Conservation (phyloP, 2,797 vertebrate genomes). For the Sebastes flavidus region DNA sequence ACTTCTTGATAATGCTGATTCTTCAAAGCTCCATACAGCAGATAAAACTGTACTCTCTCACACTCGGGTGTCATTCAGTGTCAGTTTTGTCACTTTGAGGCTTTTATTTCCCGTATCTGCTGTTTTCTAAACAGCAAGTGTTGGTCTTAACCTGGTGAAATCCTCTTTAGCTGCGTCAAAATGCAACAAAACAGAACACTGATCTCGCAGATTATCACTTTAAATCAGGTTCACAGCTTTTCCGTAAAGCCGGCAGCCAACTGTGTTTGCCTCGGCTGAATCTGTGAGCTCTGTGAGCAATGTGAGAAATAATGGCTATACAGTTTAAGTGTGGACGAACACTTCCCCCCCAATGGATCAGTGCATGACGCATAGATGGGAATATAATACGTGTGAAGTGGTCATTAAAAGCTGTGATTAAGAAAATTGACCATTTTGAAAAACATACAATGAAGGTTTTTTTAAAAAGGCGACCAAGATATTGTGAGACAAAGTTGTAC, state of each 20-base stretch:
- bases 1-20: not conserved
- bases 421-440: conserved; percentile 2
- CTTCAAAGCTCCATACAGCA: not conserved
- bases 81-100: not conserved
- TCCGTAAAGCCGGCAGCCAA: conserved; percentile 28
- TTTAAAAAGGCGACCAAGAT: not conserved
- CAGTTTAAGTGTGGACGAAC: conserved; percentile 31
- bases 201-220: conserved; percentile 21
- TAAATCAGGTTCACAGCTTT: conserved; percentile 33
- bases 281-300: conserved; percentile 17
- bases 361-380: not conserved
- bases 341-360: conserved; percentile 8
- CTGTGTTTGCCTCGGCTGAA: conserved; percentile 24
- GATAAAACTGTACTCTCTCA: not conserved
- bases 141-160: not conserved
- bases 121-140: not conserved
- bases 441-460: not conserved
- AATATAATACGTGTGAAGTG: conserved; percentile 8
- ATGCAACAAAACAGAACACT: not conserved
- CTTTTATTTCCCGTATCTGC: not conserved
- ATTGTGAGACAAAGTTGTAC: not conserved
- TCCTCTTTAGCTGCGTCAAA: not conserved
- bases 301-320: conserved; percentile 9
- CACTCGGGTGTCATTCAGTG: not conserved
- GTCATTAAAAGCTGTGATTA: conserved; percentile 18